These are phyloP conservation scores for Maconellicoccus hirsutus DNA, from an alignment of 1,140 invertebrate species.

Conservation along the genomic window DNA sequence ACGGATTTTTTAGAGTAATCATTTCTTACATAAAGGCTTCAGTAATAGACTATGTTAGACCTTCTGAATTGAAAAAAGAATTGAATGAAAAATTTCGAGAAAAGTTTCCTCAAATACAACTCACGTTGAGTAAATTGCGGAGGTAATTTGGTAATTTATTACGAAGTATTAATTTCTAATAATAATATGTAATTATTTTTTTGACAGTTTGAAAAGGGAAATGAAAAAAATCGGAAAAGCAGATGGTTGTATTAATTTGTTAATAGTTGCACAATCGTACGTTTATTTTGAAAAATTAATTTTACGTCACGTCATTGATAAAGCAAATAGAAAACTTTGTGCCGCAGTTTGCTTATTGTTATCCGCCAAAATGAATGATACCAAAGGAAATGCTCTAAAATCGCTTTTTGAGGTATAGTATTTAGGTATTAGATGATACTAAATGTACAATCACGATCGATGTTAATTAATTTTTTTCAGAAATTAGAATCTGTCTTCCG, in stretches of 20 bases:
- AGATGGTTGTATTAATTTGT: constrained; percentile 69
- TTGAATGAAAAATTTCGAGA: constrained; percentile 94
- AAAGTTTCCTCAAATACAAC: constrained; percentile 86
- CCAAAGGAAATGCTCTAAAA: constrained; percentile 78
- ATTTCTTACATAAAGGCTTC: constrained; percentile 50
- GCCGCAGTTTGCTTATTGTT: constrained; percentile 87
- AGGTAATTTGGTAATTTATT: constrained; percentile 46
- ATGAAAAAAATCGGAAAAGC: constrained; percentile 86
- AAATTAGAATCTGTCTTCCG: constrained; percentile 82
- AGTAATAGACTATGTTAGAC: constrained; percentile 91
- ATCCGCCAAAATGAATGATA: constrained; percentile 91
- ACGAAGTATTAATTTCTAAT: neutral
- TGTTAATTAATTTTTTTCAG: constrained; percentile 39
- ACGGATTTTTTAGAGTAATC: constrained; percentile 1
- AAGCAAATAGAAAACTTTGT: constrained; percentile 88
- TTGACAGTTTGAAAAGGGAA: constrained; percentile 77
- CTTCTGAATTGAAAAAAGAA: constrained; percentile 94
- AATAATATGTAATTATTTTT: neutral
- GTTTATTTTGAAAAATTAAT: constrained; percentile 97
- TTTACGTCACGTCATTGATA: constrained; percentile 81
- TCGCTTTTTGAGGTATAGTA: constrained; percentile 67
- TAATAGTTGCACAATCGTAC: constrained; percentile 90
- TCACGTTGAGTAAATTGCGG: constrained; percentile 91
- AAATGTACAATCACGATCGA: neutral
- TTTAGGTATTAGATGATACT: neutral